These are phyloP conservation scores for Neomonachus schauinslandi DNA, from an alignment of 2,113 vertebrate genomes.

Conservation along the genomic window DNA sequence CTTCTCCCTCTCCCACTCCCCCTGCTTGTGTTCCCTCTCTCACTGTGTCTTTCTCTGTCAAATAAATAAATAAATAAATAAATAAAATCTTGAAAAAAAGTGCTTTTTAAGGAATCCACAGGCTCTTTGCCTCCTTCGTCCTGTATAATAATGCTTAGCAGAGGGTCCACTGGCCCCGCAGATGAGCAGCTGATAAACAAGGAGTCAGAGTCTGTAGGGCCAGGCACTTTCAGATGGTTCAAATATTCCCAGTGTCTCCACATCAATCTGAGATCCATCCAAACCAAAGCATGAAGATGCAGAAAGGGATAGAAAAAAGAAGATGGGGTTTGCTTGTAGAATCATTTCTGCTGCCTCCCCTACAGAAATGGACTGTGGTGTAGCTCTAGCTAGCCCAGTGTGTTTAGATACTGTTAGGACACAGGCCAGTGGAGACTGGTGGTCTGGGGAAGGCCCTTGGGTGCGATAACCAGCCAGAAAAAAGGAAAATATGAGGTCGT, in stretches of 20 bases:
- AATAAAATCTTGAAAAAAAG: background rate
- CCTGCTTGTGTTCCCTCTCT: too few relatives aligned
- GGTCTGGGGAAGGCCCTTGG: background rate
- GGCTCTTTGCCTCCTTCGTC: background rate
- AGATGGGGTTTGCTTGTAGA: background rate
- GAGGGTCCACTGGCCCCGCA: background rate
- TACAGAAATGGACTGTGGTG: background rate
- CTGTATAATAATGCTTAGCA: background rate
- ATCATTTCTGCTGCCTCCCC: background rate
- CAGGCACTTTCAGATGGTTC: background rate
- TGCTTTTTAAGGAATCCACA: background rate
- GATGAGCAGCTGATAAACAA: background rate
- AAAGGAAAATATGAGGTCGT: background rate
- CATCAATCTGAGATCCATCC: background rate
- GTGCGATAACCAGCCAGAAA: background rate
- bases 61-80: too few relatives aligned
- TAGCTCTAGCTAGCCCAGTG: background rate
- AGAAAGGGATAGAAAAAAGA: background rate
- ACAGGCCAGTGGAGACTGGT: background rate
- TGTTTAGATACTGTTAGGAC: background rate
- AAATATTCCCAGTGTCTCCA: background rate
- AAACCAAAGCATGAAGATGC: background rate
- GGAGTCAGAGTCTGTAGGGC: background rate
- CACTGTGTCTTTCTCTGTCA: too few relatives aligned
- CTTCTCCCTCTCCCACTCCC: too few relatives aligned